A percentile compares a stretch with the other conserved stretches of the same genome.
These are phyloP conservation scores for Temnothorax curvispinosus DNA, from an alignment of 1,140 invertebrate species.

Conservation along the genomic window DNA sequence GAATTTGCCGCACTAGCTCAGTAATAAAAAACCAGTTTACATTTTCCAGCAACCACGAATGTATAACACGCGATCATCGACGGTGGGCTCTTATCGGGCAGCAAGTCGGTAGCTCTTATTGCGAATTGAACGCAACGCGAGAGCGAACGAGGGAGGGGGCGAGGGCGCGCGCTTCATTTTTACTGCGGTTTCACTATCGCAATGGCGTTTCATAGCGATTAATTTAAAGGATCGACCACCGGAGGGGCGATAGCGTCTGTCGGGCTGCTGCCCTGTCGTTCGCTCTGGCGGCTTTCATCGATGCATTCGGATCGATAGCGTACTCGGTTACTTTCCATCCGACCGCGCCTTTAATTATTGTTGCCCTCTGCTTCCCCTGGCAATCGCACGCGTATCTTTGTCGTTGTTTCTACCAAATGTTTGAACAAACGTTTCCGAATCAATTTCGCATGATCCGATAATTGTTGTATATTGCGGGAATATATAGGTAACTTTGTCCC, in stretches of 20 bases:
- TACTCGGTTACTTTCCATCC: constrained; percentile 52
- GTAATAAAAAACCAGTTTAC: constrained; percentile 43
- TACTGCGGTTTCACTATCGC: constrained; percentile 46
- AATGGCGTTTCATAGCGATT: constrained; percentile 47
- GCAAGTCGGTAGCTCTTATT: constrained; percentile 30
- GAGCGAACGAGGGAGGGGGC: background rate
- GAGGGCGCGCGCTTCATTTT: constrained; percentile 37
- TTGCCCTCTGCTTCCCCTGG: constrained; percentile 19
- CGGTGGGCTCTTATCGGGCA: constrained; percentile 28
- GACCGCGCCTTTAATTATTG: constrained; percentile 62
- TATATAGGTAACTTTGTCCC: background rate
- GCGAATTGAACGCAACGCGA: constrained; percentile 49
- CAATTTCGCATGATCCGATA: background rate
- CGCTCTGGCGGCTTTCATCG: constrained; percentile 41
- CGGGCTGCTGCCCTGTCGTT: constrained; percentile 35
- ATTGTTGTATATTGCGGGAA: background rate
- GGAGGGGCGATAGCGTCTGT: constrained; percentile 42
- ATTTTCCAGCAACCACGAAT: constrained; percentile 36
- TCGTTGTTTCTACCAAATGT: constrained; percentile 7
- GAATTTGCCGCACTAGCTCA: background rate
- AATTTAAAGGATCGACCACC: constrained; percentile 55
- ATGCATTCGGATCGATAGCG: constrained; percentile 58
- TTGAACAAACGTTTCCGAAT: constrained; percentile 16
- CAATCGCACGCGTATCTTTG: constrained; percentile 44
- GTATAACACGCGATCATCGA: constrained; percentile 36